Evolutionary conservation across 2,888 invertebrate genomes (phyloP).

Genomic region (Drosophila infuscata): DNA sequence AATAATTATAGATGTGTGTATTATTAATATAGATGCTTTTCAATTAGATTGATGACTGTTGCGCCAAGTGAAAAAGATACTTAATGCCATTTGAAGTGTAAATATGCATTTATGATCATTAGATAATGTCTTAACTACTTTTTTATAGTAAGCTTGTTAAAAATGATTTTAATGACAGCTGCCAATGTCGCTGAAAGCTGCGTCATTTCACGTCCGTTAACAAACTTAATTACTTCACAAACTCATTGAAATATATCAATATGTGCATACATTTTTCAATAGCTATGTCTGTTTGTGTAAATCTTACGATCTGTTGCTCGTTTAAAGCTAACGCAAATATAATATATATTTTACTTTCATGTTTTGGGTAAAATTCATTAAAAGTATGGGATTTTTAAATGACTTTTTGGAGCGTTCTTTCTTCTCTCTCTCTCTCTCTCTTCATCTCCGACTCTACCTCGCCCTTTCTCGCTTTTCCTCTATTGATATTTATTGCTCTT

Average conservation of each 20-base stretch:
- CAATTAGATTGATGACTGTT: not conserved
- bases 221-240: not conserved
- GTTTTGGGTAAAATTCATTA: not conserved
- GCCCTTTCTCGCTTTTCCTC: not conserved
- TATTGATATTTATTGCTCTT: not conserved
- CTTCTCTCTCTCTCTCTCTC: not conserved
- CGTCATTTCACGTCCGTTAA: not conserved
- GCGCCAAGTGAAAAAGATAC: not conserved
- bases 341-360: not conserved
- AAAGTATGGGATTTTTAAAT: not conserved
- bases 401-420: not conserved
- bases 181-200: not conserved
- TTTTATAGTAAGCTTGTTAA: not conserved
- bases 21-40: not conserved
- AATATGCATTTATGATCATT: conserved; percentile 7
- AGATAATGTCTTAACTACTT: conserved; percentile 2
- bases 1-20: not conserved
- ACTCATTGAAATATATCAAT: not conserved
- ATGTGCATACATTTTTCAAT: not conserved
- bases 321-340: not conserved
- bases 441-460: not conserved
- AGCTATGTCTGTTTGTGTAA: not conserved
- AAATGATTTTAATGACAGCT: not conserved
- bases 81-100: not conserved
- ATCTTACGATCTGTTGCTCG: not conserved